Percentiles rank a stretch among this genome's conserved stretches.
Evolutionary conservation across 2,113 vertebrate species (phyloP).

Genomic region (Vombatus ursinus): DNA sequence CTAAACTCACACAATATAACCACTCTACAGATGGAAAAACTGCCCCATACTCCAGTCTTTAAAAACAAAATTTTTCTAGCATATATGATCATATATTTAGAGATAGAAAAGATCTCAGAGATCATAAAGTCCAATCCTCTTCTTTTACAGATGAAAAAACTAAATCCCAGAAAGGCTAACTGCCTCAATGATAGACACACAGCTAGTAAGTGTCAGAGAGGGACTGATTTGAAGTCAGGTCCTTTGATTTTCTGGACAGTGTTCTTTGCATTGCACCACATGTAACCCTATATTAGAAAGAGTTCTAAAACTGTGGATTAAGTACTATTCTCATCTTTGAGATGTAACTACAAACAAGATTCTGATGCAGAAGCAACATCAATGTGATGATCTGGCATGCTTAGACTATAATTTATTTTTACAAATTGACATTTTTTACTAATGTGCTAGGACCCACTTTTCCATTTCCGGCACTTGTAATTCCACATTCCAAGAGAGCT

Average conservation of each 20-base stretch:
- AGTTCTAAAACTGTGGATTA: not conserved
- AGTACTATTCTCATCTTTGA: not conserved
- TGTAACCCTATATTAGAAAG: not conserved
- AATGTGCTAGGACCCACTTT: not conserved
- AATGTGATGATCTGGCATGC: not conserved
- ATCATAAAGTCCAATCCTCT: not conserved
- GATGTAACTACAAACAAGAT: slow-evolving; percentile 11
- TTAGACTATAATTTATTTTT: slow-evolving; percentile 19
- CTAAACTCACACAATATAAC: not conserved
- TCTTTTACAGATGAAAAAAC: not conserved
- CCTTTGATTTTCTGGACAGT: not conserved
- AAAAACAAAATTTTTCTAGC: not conserved
- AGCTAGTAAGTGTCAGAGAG: not conserved
- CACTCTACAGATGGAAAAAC: not conserved
- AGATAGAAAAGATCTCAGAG: not conserved
- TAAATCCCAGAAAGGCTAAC: not conserved
- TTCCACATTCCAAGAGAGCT: slow-evolving; percentile 18
- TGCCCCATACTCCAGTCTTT: not conserved
- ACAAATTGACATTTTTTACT: slow-evolving; percentile 7
- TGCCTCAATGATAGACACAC: not conserved
- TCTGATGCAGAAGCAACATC: slow-evolving; percentile 15
- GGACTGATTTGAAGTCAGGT: not conserved
- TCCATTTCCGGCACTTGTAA: slow-evolving; percentile 9
- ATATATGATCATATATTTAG: not conserved
- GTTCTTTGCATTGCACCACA: not conserved